Percentiles rank a stretch among this genome's conserved stretches.
phyloP scores from a whole-genome alignment of 2,113 vertebrate species.

The Serinus canaria region DNA sequence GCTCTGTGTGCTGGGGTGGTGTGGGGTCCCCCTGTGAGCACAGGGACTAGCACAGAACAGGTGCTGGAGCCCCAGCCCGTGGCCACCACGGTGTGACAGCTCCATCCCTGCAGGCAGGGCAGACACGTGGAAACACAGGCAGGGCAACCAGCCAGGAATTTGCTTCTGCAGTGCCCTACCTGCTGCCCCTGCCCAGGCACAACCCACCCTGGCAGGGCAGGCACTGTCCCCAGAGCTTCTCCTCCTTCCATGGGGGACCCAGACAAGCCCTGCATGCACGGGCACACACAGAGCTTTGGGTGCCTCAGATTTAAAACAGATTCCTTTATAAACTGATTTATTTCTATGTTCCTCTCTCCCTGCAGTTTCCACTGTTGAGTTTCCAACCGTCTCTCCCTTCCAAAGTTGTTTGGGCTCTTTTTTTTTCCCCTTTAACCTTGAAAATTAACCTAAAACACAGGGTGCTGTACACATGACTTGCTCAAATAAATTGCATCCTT shows the following conservation, averaged over 20 bases:
- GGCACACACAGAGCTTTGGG: accelerated
- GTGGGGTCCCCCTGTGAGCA: neutral
- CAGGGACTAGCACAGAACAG: slow-evolving; percentile 12
- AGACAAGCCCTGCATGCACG: accelerated
- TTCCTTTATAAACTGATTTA: too few relatives aligned
- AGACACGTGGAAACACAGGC: slow-evolving; percentile 9
- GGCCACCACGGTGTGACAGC: slow-evolving; percentile 72
- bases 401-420: neutral
- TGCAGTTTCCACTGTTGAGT: neutral
- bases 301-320: neutral
- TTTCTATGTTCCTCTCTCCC: neutral
- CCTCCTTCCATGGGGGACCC: accelerated
- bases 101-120: slow-evolving; percentile 74
- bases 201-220: neutral
- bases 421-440: slow-evolving; percentile 68
- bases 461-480: slow-evolving; percentile 71
- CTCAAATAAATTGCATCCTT: slow-evolving; percentile 74
- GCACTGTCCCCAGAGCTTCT: neutral
- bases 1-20: slow-evolving; percentile 21
- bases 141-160: neutral
- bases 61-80: slow-evolving; percentile 30
- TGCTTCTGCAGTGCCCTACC: neutral
- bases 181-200: neutral
- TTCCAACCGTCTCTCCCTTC: neutral
- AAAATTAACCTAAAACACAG: slow-evolving; percentile 66